Evolutionary conservation across 2,888 invertebrate genomes (phyloP).

Genomic region (Calliopum simillimum): DNA sequence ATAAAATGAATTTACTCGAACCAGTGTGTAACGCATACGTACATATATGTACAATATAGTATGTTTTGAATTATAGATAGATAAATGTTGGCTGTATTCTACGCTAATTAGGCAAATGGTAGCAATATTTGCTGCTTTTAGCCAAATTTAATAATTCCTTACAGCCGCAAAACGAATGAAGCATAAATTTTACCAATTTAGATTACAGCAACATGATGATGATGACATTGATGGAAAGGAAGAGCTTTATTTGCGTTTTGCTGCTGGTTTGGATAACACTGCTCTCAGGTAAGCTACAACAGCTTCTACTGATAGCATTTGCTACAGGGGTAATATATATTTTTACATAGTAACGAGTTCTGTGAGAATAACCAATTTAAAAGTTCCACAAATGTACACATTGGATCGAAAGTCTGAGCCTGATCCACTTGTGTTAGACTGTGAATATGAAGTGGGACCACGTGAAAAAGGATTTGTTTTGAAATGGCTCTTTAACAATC

Average conservation of each 20-base stretch:
- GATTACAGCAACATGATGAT: constrained; percentile 42
- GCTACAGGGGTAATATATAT: neutral
- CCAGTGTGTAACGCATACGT: no score
- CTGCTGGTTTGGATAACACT: constrained; percentile 60
- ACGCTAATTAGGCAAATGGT: no score
- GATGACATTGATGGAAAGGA: constrained; percentile 59
- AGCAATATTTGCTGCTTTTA: no score
- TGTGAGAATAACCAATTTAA: constrained; percentile 66
- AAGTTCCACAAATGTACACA: constrained; percentile 66
- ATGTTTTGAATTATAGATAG: no score
- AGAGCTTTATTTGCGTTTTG: constrained; percentile 56
- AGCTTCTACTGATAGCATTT: neutral
- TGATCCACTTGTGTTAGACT: constrained; percentile 65
- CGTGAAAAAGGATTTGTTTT: constrained; percentile 66
- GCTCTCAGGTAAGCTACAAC: constrained; percentile 55
- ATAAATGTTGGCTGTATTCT: no score
- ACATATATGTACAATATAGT: no score
- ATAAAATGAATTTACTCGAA: neutral
- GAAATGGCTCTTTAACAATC: constrained; percentile 67
- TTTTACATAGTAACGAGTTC: constrained; percentile 58
- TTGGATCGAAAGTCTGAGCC: constrained; percentile 63
- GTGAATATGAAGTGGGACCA: constrained; percentile 65
- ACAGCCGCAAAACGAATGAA: constrained; percentile 16
- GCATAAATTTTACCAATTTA: neutral
- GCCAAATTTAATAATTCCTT: neutral